phyloP scores from a whole-genome alignment of 2,797 vertebrate species.

The Molossus alvarezi region DNA sequence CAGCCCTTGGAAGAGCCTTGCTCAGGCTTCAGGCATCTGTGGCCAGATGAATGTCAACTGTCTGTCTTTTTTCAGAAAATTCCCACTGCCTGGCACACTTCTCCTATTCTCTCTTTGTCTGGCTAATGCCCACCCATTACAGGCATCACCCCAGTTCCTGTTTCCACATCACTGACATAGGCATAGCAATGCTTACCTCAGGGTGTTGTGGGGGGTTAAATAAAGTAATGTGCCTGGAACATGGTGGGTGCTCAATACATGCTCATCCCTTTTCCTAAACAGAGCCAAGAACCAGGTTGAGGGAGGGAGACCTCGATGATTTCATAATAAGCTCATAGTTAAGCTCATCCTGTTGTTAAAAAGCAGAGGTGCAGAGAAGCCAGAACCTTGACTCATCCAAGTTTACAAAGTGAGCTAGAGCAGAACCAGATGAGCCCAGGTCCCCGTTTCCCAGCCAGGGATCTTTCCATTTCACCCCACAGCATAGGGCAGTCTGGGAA shows the following conservation, averaged over 20 bases:
- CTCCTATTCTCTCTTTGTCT: background rate
- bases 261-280: background rate
- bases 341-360: background rate
- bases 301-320: background rate
- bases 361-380: background rate
- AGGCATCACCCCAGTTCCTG: background rate
- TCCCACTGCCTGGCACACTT: background rate
- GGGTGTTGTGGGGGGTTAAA: background rate
- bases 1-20: background rate
- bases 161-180: background rate
- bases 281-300: background rate
- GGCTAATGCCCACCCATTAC: background rate
- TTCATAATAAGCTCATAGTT: background rate
- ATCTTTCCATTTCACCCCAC: background rate
- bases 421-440: background rate
- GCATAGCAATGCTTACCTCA: background rate
- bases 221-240: background rate
- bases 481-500: background rate
- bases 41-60: background rate
- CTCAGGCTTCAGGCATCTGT: background rate
- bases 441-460: background rate
- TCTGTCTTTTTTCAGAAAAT: background rate
- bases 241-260: background rate
- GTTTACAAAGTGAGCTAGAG: background rate
- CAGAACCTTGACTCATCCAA: background rate